phyloP scores from a whole-genome alignment of 2,113 vertebrate species.

The Rafetus swinhoei region DNA sequence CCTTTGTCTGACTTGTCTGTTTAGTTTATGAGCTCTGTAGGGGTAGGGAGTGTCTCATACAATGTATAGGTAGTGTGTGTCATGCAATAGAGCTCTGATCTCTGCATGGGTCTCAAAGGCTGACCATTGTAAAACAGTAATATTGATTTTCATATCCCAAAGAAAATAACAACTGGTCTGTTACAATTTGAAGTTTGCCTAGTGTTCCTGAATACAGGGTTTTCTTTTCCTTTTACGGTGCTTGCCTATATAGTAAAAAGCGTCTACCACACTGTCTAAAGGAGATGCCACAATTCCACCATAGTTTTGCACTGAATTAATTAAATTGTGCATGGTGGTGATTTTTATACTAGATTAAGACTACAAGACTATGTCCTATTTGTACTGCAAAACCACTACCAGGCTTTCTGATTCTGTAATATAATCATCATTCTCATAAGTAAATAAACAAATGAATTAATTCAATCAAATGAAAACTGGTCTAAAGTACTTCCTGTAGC shows the following conservation, averaged over 20 bases:
- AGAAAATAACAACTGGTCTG: slow-evolving; percentile 3
- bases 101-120: not conserved
- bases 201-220: not conserved
- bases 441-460: not conserved
- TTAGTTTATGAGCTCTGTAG: not conserved
- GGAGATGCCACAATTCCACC: not conserved
- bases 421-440: not conserved
- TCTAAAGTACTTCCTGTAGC: not conserved
- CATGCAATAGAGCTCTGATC: not conserved
- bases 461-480: not conserved
- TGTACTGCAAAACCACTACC: not conserved
- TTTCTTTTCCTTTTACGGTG: not conserved
- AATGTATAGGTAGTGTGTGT: not conserved
- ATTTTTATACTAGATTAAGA: not conserved
- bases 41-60: not conserved
- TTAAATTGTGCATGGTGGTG: not conserved
- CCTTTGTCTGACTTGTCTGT: not conserved
- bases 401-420: not conserved
- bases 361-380: not conserved
- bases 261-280: not conserved
- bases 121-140: not conserved
- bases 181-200: slow-evolving; percentile 14
- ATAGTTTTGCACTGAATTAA: not conserved
- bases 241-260: not conserved
- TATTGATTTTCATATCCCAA: slow-evolving; percentile 34